These are phyloP conservation scores for Chrysina gloriosa DNA, from an alignment of 2,888 invertebrate genomes.

Conservation along the genomic window DNA sequence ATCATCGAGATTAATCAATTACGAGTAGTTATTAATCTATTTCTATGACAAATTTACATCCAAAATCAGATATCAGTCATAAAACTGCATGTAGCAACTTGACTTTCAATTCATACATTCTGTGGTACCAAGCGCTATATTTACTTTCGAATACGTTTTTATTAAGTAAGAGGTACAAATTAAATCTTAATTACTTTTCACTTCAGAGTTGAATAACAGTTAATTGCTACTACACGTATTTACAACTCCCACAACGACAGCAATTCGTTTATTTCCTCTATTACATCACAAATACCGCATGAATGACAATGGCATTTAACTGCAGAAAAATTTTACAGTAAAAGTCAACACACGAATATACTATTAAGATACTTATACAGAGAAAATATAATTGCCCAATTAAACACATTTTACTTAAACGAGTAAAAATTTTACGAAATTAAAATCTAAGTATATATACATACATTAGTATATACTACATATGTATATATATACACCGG, in stretches of 20 bases:
- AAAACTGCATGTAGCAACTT: neutral
- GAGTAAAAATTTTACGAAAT: too few species aligned
- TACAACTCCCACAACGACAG: neutral
- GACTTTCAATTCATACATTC: constrained; percentile 11
- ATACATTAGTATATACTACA: too few species aligned
- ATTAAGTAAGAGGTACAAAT: constrained; percentile 7
- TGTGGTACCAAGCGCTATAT: neutral
- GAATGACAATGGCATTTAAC: neutral
- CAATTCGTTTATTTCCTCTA: too few species aligned
- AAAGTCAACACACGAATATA: too few species aligned
- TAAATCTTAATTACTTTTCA: neutral
- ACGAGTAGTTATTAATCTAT: neutral
- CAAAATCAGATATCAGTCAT: neutral
- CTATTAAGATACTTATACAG: too few species aligned
- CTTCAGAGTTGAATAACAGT: neutral
- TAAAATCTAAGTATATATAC: too few species aligned
- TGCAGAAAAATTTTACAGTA: too few species aligned
- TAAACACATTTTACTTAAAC: too few species aligned
- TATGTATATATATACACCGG: too few species aligned
- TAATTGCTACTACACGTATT: neutral
- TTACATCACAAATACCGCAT: neutral
- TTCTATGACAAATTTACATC: neutral
- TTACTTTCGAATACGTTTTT: constrained; percentile 7
- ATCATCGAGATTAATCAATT: too few species aligned
- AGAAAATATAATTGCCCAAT: too few species aligned